Evolutionary conservation across 1,140 invertebrate genomes (phyloP), one percentile per base, ranked within the genome.

Genomic region (Meloidogyne exigua): DNA sequence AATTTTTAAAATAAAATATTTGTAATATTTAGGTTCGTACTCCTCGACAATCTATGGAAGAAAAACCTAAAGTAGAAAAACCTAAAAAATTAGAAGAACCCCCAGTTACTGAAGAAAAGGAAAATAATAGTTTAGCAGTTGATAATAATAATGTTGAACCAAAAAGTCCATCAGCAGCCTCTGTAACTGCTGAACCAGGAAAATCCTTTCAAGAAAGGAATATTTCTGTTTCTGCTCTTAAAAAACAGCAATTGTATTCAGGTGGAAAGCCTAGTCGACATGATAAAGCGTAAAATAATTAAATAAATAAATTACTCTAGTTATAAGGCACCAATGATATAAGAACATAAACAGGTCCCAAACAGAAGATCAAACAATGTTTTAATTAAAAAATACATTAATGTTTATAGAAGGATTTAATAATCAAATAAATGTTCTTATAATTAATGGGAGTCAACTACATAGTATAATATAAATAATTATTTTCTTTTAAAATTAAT

Each of bases 231-330:
- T 73, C 72, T 26, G 75, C 83, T 9, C 80, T 68, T 21, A 72
- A 75, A 13, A 83, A 82, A 23, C 79, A 82, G 68, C 74, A 83
- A 57, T 49, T 78, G 25, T 86, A 80, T 82, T 83, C 85, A 12
- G 76, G 78, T 75, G 84, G 84, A 39, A 86, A 87, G 72, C 84
- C 84, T 64, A 83, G 82, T 18, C 82, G 67, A 25, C 76, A 79
- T 25, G 79, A 85, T 76, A 86, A 87, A 76, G 80, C 83, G 69
- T 71, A 42, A 71, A 62, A 25, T 28, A 26, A 26, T 44, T 44
- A 15, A 57, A 57, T 32, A 32, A 32, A 32, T 32, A 32, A 32
- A 32, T 32, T 32, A 32, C 28, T 32, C 2, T 32, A 3, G 28
- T 32, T 32, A 32, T 32, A 32, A 32, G 28, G 28, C 2, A 32